Evolutionary conservation across 2,888 invertebrate species (phyloP).

Genomic region (Aspidapion aeneum): DNA sequence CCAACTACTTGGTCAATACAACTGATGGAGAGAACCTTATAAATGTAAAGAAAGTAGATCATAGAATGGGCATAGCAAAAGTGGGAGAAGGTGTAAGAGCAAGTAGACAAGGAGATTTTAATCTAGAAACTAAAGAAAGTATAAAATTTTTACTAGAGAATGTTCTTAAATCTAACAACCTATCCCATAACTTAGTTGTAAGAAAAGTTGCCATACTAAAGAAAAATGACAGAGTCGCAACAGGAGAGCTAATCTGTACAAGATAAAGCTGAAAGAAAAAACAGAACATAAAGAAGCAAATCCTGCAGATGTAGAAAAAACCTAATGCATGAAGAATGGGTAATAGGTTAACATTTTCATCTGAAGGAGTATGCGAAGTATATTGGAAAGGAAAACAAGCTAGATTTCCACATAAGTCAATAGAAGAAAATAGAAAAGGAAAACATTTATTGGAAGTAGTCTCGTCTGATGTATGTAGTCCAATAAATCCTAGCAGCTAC

Average conservation of each 20-base stretch:
- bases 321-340: slow-evolving; percentile 14
- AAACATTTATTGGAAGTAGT: slow-evolving; percentile 15
- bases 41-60: too few species aligned
- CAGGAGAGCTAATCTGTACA: background rate
- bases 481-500: slow-evolving; percentile 12
- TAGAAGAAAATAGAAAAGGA: slow-evolving; percentile 13
- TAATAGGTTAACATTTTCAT: slow-evolving; percentile 12
- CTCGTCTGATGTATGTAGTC: slow-evolving; percentile 14
- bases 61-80: background rate
- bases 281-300: background rate
- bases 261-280: background rate
- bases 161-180: background rate
- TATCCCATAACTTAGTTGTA: background rate
- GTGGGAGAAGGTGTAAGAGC: background rate
- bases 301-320: background rate
- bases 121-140: background rate
- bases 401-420: background rate
- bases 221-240: background rate
- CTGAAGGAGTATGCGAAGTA: slow-evolving; percentile 8
- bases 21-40: too few species aligned
- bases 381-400: slow-evolving; percentile 14
- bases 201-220: background rate
- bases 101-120: background rate
- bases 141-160: background rate
- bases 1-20: background rate